phyloP scores from a whole-genome alignment of 2,888 invertebrate species.

The Euproctis similis region DNA sequence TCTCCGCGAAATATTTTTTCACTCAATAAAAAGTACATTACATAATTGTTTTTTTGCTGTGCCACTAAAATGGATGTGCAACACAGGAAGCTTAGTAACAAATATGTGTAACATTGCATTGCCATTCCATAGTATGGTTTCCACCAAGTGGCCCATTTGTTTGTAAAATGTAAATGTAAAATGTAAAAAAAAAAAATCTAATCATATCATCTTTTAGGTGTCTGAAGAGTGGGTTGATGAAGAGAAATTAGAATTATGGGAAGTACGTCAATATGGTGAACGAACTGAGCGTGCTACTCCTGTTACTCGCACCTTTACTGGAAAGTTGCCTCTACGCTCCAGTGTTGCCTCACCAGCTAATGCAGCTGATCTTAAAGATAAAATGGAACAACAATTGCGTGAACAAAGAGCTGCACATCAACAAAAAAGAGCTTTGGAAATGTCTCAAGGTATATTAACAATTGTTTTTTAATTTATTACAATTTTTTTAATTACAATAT shows the following conservation, averaged over 20 bases:
- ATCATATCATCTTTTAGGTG: constrained; percentile 66
- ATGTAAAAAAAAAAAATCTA: too few relatives aligned
- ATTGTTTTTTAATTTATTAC: neutral
- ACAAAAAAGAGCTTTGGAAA: constrained; percentile 86
- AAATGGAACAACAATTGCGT: constrained; percentile 92
- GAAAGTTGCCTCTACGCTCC: constrained; percentile 76
- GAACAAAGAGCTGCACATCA: constrained; percentile 92
- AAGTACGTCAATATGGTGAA: constrained; percentile 94
- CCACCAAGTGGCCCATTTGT: too few relatives aligned
- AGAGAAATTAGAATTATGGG: constrained; percentile 96
- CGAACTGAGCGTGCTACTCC: constrained; percentile 82
- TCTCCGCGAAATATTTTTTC: too few relatives aligned
- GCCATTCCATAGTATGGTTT: too few relatives aligned
- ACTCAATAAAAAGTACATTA: too few relatives aligned
- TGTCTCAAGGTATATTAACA: constrained; percentile 77
- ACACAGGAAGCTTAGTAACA: too few relatives aligned
- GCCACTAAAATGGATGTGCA: too few relatives aligned
- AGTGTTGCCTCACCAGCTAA: constrained; percentile 67
- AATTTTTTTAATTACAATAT: too few relatives aligned
- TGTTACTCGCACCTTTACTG: constrained; percentile 87
- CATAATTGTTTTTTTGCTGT: too few relatives aligned
- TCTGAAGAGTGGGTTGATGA: constrained; percentile 98
- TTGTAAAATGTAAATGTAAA: too few relatives aligned
- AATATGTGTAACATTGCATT: too few relatives aligned
- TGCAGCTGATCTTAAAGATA: constrained; percentile 88